phyloP scores from a whole-genome alignment of 2,888 invertebrate species.

The Andricus quercusramuli region DNA sequence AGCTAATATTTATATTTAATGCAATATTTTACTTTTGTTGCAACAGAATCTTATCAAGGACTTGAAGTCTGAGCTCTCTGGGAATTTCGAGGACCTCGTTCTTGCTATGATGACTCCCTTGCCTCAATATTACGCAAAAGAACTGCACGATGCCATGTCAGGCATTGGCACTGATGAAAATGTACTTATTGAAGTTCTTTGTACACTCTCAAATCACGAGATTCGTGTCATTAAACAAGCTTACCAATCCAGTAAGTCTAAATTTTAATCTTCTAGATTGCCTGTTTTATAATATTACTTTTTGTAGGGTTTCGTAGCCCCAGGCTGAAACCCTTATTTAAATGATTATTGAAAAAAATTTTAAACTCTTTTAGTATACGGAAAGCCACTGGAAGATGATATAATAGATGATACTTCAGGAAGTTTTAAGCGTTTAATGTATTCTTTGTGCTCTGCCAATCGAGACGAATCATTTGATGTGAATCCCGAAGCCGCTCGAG shows the following conservation, averaged over 20 bases:
- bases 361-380: constrained; percentile 84
- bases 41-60: constrained; percentile 79
- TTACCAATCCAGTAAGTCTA: constrained; percentile 78
- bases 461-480: constrained; percentile 89
- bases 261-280: not conserved
- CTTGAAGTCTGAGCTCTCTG: constrained; percentile 81
- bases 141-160: constrained; percentile 81
- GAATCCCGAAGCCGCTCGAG: constrained; percentile 86
- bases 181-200: constrained; percentile 82
- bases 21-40: constrained; percentile 35
- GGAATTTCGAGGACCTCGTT: constrained; percentile 81
- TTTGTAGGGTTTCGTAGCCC: not conserved
- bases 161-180: constrained; percentile 82
- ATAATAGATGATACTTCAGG: constrained; percentile 94
- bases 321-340: too few relatives aligned
- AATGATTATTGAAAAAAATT: constrained; percentile 7
- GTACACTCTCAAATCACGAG: constrained; percentile 81
- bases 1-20: not conserved
- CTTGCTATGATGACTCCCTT: constrained; percentile 82
- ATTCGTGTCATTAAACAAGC: constrained; percentile 79
- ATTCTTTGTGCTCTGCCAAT: constrained; percentile 90
- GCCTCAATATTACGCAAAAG: constrained; percentile 81
- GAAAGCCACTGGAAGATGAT: constrained; percentile 89
- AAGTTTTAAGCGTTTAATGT: constrained; percentile 92
- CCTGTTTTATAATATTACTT: not conserved